phyloP scores from a whole-genome alignment of 92 coral and sea anemone genomes.

The Bergia puertoricense region DNA sequence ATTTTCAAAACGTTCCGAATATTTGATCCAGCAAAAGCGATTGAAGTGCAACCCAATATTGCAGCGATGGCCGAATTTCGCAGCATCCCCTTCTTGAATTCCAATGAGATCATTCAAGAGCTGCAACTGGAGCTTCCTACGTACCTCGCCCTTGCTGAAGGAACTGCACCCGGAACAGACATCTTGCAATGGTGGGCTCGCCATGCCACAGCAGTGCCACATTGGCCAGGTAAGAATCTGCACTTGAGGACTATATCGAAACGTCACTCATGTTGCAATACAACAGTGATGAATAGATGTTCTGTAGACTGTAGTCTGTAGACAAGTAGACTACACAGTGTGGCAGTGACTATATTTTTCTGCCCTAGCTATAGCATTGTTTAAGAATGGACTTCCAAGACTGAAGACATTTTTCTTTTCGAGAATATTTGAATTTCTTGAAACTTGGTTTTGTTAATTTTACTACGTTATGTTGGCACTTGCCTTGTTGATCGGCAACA shows the following conservation, averaged over 20 bases:
- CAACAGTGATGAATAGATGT: conserved; percentile 41
- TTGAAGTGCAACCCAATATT: conserved; percentile 51
- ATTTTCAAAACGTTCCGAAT: conserved; percentile 51
- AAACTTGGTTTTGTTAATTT: conserved; percentile 13
- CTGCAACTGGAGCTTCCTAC: conserved; percentile 43
- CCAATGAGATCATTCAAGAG: conserved; percentile 11
- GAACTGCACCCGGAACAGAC: conserved; percentile 22
- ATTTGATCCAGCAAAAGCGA: conserved; percentile 50
- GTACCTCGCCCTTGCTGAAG: conserved; percentile 34
- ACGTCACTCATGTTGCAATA: conserved; percentile 59
- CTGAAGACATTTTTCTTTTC: conserved; percentile 32
- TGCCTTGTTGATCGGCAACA: conserved; percentile 1
- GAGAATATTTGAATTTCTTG: conserved; percentile 19
- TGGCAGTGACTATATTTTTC: conserved; percentile 3
- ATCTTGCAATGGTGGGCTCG: conserved; percentile 39
- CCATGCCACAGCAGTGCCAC: conserved; percentile 27
- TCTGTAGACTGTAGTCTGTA: too few species aligned
- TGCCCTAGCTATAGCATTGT: conserved; percentile 33
- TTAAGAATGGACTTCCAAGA: conserved; percentile 28
- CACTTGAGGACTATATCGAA: conserved; percentile 58
- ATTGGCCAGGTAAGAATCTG: conserved; percentile 44
- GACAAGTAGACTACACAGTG: not conserved
- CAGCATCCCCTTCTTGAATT: conserved; percentile 52
- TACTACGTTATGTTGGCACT: conserved; percentile 16
- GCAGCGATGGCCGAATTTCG: conserved; percentile 43